Evolutionary conservation across 2,113 vertebrate species (phyloP).

Genomic region (Labeo rohita): DNA sequence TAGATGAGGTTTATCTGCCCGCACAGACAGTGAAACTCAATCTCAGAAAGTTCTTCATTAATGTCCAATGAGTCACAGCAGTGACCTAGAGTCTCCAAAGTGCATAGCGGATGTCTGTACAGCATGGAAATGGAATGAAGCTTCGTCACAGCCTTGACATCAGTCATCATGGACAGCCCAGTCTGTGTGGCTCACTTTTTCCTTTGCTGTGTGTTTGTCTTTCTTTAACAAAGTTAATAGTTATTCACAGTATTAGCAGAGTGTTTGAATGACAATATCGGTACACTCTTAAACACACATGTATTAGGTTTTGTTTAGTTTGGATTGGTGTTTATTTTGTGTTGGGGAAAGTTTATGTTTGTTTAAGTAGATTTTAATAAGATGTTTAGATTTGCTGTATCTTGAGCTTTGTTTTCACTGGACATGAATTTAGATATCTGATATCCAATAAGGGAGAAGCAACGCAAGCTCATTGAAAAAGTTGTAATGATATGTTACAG

Average conservation of each 20-base stretch:
- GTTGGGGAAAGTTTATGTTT: background rate
- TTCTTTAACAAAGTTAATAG: conserved; percentile 26
- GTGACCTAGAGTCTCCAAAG: conserved; percentile 28
- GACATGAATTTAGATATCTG: background rate
- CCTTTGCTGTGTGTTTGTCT: conserved; percentile 25
- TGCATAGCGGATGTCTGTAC: conserved; percentile 10
- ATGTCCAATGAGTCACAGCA: conserved; percentile 18
- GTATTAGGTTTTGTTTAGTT: background rate
- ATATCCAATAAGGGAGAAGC: background rate
- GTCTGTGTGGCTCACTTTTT: conserved; percentile 67
- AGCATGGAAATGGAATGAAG: conserved; percentile 16
- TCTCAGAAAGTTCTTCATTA: conserved; percentile 31
- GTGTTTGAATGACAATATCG: background rate
- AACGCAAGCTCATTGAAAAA: background rate
- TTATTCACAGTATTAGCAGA: background rate
- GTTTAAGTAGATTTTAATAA: background rate
- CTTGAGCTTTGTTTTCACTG: background rate
- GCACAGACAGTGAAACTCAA: background rate
- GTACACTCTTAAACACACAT: background rate
- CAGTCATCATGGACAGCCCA: conserved; percentile 58
- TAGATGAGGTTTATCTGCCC: conserved; percentile 13
- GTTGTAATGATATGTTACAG: background rate
- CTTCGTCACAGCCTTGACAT: conserved; percentile 1
- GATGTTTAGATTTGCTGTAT: background rate
- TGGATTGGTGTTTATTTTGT: background rate